Percentiles rank a stretch among this genome's conserved stretches.
Conservation (phyloP, 2,797 vertebrate species). For the Astyanax mexicanus region DNA sequence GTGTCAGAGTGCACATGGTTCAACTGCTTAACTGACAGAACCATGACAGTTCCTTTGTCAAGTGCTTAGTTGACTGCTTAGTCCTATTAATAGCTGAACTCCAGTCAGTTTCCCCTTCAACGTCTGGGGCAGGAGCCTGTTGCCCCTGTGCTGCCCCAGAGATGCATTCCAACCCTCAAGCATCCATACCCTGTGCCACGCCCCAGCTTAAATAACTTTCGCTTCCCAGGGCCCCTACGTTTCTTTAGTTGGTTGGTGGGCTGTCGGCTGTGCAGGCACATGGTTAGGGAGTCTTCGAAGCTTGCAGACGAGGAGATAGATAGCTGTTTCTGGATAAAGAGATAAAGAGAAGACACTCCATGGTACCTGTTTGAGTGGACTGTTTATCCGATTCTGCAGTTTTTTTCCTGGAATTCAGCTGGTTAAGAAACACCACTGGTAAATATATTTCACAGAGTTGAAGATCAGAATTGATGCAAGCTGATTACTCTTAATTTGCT, state of each 20-base stretch:
- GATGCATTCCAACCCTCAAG: constrained; percentile 47
- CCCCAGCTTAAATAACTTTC: constrained; percentile 75
- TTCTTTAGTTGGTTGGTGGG: constrained; percentile 26
- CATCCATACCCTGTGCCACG: constrained; percentile 61
- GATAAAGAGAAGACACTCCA: too few species aligned
- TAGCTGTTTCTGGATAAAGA: background rate
- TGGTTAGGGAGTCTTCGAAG: background rate
- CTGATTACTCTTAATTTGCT: background rate
- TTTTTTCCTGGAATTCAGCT: background rate
- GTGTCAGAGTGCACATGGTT: background rate
- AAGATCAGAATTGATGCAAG: background rate
- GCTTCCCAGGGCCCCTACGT: constrained; percentile 29
- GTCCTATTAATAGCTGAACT: constrained; percentile 43
- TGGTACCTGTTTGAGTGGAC: too few species aligned
- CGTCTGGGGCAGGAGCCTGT: constrained; percentile 37
- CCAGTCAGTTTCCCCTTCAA: constrained; percentile 11
- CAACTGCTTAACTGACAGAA: constrained; percentile 14
- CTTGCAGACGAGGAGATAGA: background rate
- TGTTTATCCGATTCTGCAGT: background rate
- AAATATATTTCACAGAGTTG: too few species aligned
- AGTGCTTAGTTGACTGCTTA: background rate
- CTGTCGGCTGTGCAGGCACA: constrained; percentile 2
- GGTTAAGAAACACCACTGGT: too few species aligned
- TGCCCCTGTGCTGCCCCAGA: constrained; percentile 28
- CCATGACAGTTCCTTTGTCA: constrained; percentile 24